Conservation (phyloP, 23 tunicate species). For the Diplosoma virens region DNA sequence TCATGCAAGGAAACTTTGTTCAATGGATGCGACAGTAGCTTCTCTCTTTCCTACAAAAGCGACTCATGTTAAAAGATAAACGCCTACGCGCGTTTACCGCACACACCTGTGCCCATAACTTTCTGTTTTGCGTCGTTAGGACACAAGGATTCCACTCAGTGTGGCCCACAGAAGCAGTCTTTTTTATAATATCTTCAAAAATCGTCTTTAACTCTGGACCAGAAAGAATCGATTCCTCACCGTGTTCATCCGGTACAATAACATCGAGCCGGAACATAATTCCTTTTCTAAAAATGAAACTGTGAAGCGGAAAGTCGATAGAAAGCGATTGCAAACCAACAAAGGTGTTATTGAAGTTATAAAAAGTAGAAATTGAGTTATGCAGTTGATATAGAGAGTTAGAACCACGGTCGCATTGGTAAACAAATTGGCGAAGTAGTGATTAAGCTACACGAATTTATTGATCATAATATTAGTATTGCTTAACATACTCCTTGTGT, state of each 20-base stretch:
- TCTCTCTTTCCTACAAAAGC: conserved; percentile 64
- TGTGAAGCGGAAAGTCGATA: too few species aligned
- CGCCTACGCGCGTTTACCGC: neutral
- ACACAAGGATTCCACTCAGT: conserved; percentile 66
- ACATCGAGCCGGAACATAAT: conserved; percentile 69
- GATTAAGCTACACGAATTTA: too few species aligned
- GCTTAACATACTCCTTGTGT: too few species aligned
- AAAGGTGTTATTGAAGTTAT: too few species aligned
- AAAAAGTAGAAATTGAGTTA: too few species aligned
- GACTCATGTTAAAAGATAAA: neutral
- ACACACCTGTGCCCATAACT: conserved; percentile 44
- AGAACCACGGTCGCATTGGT: too few species aligned
- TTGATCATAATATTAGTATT: too few species aligned
- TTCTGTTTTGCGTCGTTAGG: conserved; percentile 62
- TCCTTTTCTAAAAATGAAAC: conserved; percentile 75
- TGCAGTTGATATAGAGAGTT: too few species aligned
- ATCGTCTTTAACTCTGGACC: conserved; percentile 53
- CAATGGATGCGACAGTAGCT: conserved; percentile 25
- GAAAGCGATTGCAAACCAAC: too few species aligned
- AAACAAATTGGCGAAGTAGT: too few species aligned
- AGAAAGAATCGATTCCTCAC: conserved; percentile 45
- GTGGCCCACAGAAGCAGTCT: conserved; percentile 43
- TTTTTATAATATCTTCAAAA: conserved; percentile 52
- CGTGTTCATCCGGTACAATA: conserved; percentile 30
- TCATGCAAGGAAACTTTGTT: conserved; percentile 61